Percentiles rank a stretch among this genome's conserved stretches.
Conservation (phyloP, 2,797 vertebrate species). For the Pelochelys cantorii region DNA sequence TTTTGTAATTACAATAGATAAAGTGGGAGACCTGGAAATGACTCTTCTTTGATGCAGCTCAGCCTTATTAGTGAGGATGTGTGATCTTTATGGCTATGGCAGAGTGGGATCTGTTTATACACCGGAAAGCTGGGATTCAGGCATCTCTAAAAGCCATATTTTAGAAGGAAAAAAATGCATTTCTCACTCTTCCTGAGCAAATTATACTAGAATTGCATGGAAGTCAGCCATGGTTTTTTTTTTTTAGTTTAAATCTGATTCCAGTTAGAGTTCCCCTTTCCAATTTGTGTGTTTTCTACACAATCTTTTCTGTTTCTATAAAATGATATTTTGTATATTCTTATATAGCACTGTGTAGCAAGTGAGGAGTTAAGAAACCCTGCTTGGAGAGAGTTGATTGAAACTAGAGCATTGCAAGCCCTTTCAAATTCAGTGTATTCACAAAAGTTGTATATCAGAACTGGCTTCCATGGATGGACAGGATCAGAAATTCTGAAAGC, state of each 20-base stretch:
- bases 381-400: background rate
- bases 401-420: slow-evolving; percentile 2
- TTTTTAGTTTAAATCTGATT: background rate
- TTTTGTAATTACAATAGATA: slow-evolving; percentile 61
- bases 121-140: slow-evolving; percentile 21
- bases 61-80: background rate
- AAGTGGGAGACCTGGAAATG: slow-evolving; percentile 47
- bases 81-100: slow-evolving; percentile 33
- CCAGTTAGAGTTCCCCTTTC: slow-evolving; percentile 7
- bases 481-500: accelerated
- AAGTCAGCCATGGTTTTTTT: background rate
- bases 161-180: slow-evolving; percentile 8
- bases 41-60: slow-evolving; percentile 32
- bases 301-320: background rate
- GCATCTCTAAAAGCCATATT: slow-evolving; percentile 14
- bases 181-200: slow-evolving; percentile 17
- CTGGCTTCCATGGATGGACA: background rate
- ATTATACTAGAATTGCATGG: slow-evolving; percentile 2
- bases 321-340: background rate
- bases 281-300: accelerated
- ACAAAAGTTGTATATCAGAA: background rate
- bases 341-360: background rate
- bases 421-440: background rate
- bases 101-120: slow-evolving; percentile 44
- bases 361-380: background rate